These are phyloP conservation scores for Hirtodrosophila histrioides DNA, from an alignment of 2,888 invertebrate species.

Conservation along the genomic window DNA sequence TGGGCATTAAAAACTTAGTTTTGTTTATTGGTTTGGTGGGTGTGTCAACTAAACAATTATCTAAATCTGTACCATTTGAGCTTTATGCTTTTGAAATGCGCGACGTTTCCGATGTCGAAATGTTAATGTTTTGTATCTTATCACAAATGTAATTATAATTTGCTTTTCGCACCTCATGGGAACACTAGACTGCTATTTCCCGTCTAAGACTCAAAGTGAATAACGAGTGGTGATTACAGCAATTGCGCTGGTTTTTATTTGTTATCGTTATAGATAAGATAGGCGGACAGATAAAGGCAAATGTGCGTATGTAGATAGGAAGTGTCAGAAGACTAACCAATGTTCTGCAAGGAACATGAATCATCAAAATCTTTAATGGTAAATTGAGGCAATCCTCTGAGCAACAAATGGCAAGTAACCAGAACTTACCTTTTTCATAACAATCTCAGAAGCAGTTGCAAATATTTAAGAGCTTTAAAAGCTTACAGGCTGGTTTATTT, in stretches of 20 bases:
- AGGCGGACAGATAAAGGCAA: too few relatives aligned
- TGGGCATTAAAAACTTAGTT: too few relatives aligned
- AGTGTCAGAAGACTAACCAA: too few relatives aligned
- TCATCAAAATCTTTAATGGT: too few relatives aligned
- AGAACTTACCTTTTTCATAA: not conserved
- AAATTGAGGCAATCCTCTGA: too few relatives aligned
- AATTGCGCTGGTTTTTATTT: conserved; percentile 13
- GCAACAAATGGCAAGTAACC: not conserved
- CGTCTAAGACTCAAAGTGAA: conserved; percentile 32
- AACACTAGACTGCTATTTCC: conserved; percentile 15
- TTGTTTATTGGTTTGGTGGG: too few relatives aligned
- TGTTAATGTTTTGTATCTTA: conserved; percentile 41
- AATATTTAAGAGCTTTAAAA: conserved; percentile 3
- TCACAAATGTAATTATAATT: conserved; percentile 61
- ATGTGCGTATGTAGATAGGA: too few relatives aligned
- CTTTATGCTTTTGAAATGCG: conserved; percentile 8
- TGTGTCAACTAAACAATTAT: too few relatives aligned
- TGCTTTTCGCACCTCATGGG: conserved; percentile 15
- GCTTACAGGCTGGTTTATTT: not conserved
- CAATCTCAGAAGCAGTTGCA: not conserved
- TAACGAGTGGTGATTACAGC: conserved; percentile 54
- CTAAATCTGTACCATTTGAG: too few relatives aligned
- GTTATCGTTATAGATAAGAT: too few relatives aligned
- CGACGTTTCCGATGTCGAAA: conserved; percentile 8
- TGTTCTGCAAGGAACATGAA: too few relatives aligned